Percentiles rank a stretch among this genome's conserved stretches.
Evolutionary conservation across 2,888 invertebrate species (phyloP).

Genomic region (Dioctria rufipes): DNA sequence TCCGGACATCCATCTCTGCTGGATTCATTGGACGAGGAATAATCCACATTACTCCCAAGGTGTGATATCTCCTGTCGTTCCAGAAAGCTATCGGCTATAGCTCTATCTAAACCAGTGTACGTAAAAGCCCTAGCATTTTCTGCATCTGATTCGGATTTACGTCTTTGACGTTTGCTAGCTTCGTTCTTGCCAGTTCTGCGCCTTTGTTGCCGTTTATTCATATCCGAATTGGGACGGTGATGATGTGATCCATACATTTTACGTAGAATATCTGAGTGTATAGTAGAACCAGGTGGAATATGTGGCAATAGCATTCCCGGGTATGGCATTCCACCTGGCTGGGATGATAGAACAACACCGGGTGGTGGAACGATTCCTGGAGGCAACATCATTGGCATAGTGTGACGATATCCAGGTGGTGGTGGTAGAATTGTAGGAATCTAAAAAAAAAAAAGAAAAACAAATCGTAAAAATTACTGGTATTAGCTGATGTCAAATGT

Average conservation of each 20-base stretch:
- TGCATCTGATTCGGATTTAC: slow-evolving; percentile 69
- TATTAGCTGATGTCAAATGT: neutral
- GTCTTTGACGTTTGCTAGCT: slow-evolving; percentile 67
- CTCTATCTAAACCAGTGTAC: slow-evolving; percentile 69
- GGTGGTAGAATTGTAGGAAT: slow-evolving; percentile 56
- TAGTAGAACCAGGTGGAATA: slow-evolving; percentile 64
- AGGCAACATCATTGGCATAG: slow-evolving; percentile 57
- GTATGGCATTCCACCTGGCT: slow-evolving; percentile 56
- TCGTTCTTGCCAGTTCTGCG: slow-evolving; percentile 63
- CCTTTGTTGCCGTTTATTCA: slow-evolving; percentile 62
- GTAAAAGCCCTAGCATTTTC: slow-evolving; percentile 67
- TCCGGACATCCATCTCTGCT: slow-evolving; percentile 65
- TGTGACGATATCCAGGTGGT: slow-evolving; percentile 56
- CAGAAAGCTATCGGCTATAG: slow-evolving; percentile 69
- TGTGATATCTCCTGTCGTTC: slow-evolving; percentile 68
- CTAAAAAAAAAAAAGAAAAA: slow-evolving; percentile 39
- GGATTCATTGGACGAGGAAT: slow-evolving; percentile 62
- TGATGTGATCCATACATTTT: slow-evolving; percentile 61
- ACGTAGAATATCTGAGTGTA: slow-evolving; percentile 59
- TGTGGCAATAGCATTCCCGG: slow-evolving; percentile 65
- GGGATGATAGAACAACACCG: slow-evolving; percentile 62
- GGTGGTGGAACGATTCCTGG: slow-evolving; percentile 59
- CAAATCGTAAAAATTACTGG: neutral
- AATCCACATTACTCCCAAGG: slow-evolving; percentile 67
- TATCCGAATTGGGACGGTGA: slow-evolving; percentile 61